Percentiles rank a stretch among this genome's conserved stretches.
phyloP scores from a whole-genome alignment of 2,888 invertebrate species.

The Argyresthia goedartella region DNA sequence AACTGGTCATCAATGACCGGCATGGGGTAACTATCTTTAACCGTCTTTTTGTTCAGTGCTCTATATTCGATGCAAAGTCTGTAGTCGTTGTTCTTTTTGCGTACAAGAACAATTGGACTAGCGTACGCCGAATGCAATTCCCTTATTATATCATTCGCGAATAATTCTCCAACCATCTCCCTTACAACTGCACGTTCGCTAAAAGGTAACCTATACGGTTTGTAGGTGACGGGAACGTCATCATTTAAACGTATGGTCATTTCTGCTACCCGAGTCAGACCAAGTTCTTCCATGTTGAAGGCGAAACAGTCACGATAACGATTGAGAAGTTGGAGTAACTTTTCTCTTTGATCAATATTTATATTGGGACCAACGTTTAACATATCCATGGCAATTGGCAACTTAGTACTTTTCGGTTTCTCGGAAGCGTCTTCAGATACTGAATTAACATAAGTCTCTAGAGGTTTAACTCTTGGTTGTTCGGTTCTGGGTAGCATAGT shows the following conservation, averaged over 20 bases:
- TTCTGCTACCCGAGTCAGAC: background rate
- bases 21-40: slow-evolving; percentile 21
- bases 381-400: background rate
- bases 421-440: background rate
- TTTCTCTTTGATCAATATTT: background rate
- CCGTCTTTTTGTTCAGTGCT: slow-evolving; percentile 12
- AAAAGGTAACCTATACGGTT: slow-evolving; percentile 9
- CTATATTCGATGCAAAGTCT: slow-evolving; percentile 18
- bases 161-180: slow-evolving; percentile 7
- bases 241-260: slow-evolving; percentile 6
- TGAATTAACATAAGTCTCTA: too few species aligned
- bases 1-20: too few species aligned
- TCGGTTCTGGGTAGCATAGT: too few species aligned
- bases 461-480: too few species aligned
- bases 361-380: background rate
- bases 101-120: slow-evolving; percentile 18
- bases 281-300: background rate
- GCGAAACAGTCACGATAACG: slow-evolving; percentile 2
- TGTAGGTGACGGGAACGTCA: slow-evolving; percentile 6
- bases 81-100: too few species aligned
- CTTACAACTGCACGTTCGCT: slow-evolving; percentile 7
- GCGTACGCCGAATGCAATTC: slow-evolving; percentile 13
- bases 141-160: background rate
- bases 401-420: too few species aligned
- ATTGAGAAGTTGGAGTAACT: background rate